Evolutionary conservation across 1,140 invertebrate species (phyloP), one percentile per base, ranked within the genome.

Genomic region (Drosophila kanapiae): DNA sequence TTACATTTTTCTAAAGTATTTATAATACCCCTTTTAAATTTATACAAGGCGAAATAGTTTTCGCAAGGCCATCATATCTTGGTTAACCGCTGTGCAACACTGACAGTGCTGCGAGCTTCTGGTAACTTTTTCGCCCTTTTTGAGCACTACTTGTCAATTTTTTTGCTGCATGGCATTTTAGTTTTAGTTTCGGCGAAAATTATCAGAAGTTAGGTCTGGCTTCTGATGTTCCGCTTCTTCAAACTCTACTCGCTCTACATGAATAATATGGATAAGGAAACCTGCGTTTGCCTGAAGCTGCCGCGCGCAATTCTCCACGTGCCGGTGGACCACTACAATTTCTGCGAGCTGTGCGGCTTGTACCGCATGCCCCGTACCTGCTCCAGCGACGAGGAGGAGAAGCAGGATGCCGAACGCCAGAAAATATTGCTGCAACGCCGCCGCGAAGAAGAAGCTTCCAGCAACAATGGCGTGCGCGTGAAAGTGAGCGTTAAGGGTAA

Each of bases 191-290:
- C 6, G 8, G 13, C 3, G 27, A 35, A n/a, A 64, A 14, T 35
- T 42, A 7, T 56, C 13, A 11, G 16, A 45, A 33, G 10, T 43
- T n/a, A 9, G 3, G 16, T 38, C 7, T 16, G 7, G 18, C 38
- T 3, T 54, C 77, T 61, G 43, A 87, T 87, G 84, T 88, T 87
- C 51, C 84, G 84, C 7, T 80, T 87, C n/a, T 90, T 69, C 60
- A 83, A 90, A 53, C 14, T 88, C 2, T 88, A 90, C 37, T 71
- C 74, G n/a, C 47, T 88, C 2, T 84, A 84, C 76, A 33, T 65
- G 23, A 81, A 69, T 35, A 81, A 78, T 23, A 69, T 13, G 0
- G 18, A 1, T 0, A 48, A 29, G 16, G 42, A 53, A 1, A 78
- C 68, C 69, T 87, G 84, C 63, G 31, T 75, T 6, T 87, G 84